A percentile compares a stretch with the other conserved stretches of the same genome.
Evolutionary conservation across 2,888 invertebrate genomes (phyloP).

Genomic region (Melanargia galathea): DNA sequence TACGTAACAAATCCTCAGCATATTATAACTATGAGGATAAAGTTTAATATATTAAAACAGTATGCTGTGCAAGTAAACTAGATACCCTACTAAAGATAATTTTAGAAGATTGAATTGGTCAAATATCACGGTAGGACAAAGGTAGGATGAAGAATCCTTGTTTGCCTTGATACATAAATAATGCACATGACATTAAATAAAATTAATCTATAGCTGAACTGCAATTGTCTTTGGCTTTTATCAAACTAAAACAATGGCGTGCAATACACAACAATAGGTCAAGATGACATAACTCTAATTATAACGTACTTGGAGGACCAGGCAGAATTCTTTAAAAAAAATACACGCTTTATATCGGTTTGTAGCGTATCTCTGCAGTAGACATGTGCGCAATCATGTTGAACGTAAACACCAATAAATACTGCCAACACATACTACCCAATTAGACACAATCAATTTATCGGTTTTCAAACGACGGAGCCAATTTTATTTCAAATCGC

Average conservation of each 20-base stretch:
- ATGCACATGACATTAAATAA: not conserved
- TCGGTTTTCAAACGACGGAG: constrained; percentile 46
- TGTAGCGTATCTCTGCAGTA: constrained; percentile 4
- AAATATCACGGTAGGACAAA: too few relatives aligned
- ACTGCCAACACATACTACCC: constrained; percentile 49
- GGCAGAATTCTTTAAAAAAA: not conserved
- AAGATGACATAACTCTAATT: not conserved
- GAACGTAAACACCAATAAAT: constrained; percentile 45
- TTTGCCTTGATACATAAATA: not conserved
- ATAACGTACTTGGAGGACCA: not conserved
- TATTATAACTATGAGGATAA: not conserved
- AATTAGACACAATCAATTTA: constrained; percentile 66
- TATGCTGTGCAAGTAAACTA: not conserved
- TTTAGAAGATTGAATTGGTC: too few relatives aligned
- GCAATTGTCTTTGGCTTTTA: not conserved
- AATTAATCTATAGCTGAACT: not conserved
- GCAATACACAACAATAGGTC: not conserved
- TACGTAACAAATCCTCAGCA: constrained; percentile 2
- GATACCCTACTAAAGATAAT: not conserved
- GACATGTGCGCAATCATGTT: constrained; percentile 19
- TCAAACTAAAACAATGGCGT: not conserved
- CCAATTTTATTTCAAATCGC: constrained; percentile 43
- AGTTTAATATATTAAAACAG: not conserved
- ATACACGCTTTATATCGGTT: too few relatives aligned
- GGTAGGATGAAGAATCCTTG: too few relatives aligned